Conservation (phyloP, 2,797 vertebrate genomes). For the Capromys pilorides region DNA sequence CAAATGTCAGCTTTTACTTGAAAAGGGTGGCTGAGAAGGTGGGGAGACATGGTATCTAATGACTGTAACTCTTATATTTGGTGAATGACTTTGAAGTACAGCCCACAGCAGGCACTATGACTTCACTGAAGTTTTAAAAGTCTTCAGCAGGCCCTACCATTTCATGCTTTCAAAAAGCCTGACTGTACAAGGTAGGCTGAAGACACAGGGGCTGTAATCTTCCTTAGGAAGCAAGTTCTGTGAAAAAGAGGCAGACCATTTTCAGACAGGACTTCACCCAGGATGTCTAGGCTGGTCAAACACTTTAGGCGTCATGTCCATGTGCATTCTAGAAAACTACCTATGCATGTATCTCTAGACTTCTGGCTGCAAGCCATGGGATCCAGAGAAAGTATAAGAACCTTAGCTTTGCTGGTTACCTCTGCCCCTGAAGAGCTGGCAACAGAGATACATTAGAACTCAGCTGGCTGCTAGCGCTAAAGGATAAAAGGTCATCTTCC, state of each 20-base stretch:
- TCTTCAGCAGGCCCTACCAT: neutral
- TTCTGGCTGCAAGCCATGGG: neutral
- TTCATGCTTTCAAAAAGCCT: neutral
- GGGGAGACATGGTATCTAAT: no score
- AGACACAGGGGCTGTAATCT: neutral
- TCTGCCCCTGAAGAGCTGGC: neutral
- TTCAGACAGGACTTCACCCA: constrained; percentile 15
- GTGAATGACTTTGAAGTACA: constrained; percentile 48
- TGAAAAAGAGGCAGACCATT: neutral
- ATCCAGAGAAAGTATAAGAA: neutral
- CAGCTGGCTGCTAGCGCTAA: neutral
- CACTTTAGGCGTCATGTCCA: neutral
- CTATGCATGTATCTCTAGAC: neutral
- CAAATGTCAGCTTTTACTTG: constrained; percentile 28
- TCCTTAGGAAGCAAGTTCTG: constrained; percentile 31
- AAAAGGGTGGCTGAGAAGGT: constrained; percentile 48
- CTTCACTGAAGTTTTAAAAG: neutral
- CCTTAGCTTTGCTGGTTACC: neutral
- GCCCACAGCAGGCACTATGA: neutral
- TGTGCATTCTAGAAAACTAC: constrained; percentile 5
- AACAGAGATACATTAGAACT: neutral
- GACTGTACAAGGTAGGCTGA: neutral
- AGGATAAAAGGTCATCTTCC: neutral
- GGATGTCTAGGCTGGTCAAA: neutral
- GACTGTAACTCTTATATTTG: neutral